Conservation (phyloP, 2,113 vertebrate genomes). For the Osmerus mordax region DNA sequence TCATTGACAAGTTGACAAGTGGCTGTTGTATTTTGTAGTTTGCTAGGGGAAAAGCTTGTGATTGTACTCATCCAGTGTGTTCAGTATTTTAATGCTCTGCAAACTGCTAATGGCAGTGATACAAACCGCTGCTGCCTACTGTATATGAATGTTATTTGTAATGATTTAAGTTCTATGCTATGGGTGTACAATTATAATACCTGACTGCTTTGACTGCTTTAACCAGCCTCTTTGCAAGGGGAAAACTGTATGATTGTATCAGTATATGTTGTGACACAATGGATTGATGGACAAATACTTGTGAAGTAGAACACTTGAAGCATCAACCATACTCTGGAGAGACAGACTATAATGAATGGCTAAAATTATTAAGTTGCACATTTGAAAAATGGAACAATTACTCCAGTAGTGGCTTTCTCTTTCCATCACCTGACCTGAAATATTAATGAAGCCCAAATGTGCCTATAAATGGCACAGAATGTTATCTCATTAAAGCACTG, state of each 20-base stretch:
- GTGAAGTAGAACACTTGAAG: slow-evolving; percentile 23
- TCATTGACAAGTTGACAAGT: too few relatives aligned
- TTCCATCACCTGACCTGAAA: slow-evolving; percentile 29
- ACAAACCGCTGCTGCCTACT: slow-evolving; percentile 70
- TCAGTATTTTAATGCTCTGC: slow-evolving; percentile 62
- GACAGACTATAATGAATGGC: slow-evolving; percentile 6
- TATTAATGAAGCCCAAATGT: not conserved
- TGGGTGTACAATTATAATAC: slow-evolving; percentile 50
- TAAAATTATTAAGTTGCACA: slow-evolving; percentile 1
- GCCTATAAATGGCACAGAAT: slow-evolving; percentile 24
- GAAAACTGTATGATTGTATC: slow-evolving; percentile 31
- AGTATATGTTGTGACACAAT: slow-evolving; percentile 47
- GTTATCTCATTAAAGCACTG: not conserved
- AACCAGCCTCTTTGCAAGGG: slow-evolving; percentile 35
- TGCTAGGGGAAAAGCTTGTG: slow-evolving; percentile 58
- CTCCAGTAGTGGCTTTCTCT: slow-evolving; percentile 5
- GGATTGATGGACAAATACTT: slow-evolving; percentile 28
- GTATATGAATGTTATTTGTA: slow-evolving; percentile 53
- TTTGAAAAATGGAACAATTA: slow-evolving; percentile 18
- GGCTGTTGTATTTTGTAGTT: slow-evolving; percentile 52
- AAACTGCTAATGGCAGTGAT: slow-evolving; percentile 50
- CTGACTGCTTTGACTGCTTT: slow-evolving; percentile 23
- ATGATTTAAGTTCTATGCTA: slow-evolving; percentile 54
- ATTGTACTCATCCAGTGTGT: slow-evolving; percentile 51
- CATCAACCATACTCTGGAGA: slow-evolving; percentile 12